A percentile compares a stretch with the other conserved stretches of the same genome.
Evolutionary conservation across 2,888 invertebrate species (phyloP).

Genomic region (Cyclophora albipunctata): DNA sequence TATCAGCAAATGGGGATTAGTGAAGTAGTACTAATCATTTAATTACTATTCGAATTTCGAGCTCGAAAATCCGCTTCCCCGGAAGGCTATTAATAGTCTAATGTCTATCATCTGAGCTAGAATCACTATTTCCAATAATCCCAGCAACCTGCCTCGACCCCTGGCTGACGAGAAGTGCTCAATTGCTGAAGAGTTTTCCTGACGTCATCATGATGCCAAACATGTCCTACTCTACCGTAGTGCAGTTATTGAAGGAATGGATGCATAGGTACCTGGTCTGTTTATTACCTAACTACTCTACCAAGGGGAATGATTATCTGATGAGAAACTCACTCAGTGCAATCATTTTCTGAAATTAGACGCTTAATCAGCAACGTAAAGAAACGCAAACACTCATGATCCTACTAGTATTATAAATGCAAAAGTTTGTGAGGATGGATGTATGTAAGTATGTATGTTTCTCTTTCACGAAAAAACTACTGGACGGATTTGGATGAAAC

Average conservation of each 20-base stretch:
- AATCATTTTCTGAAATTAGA: too few relatives aligned
- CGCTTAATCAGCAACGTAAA: too few relatives aligned
- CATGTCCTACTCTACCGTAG: slow-evolving; percentile 36
- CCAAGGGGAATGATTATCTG: too few relatives aligned
- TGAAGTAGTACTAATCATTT: not conserved
- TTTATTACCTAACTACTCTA: not conserved
- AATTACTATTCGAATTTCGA: not conserved
- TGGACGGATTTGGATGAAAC: too few relatives aligned
- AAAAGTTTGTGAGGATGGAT: too few relatives aligned
- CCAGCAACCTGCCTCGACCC: slow-evolving; percentile 49
- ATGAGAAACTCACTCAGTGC: too few relatives aligned
- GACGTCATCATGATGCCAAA: slow-evolving; percentile 40
- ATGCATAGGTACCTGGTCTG: slow-evolving; percentile 24
- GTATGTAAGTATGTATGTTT: too few relatives aligned
- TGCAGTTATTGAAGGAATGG: slow-evolving; percentile 44
- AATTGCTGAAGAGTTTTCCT: slow-evolving; percentile 41
- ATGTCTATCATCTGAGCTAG: not conserved
- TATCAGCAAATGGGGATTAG: too few relatives aligned
- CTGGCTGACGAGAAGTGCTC: slow-evolving; percentile 37
- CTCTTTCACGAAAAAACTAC: too few relatives aligned
- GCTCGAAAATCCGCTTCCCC: too few relatives aligned
- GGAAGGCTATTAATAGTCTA: not conserved
- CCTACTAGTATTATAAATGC: too few relatives aligned
- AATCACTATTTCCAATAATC: slow-evolving; percentile 1
- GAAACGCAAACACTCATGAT: too few relatives aligned